phyloP scores from a whole-genome alignment of 2,113 vertebrate genomes.

The Pantherophis guttatus region DNA sequence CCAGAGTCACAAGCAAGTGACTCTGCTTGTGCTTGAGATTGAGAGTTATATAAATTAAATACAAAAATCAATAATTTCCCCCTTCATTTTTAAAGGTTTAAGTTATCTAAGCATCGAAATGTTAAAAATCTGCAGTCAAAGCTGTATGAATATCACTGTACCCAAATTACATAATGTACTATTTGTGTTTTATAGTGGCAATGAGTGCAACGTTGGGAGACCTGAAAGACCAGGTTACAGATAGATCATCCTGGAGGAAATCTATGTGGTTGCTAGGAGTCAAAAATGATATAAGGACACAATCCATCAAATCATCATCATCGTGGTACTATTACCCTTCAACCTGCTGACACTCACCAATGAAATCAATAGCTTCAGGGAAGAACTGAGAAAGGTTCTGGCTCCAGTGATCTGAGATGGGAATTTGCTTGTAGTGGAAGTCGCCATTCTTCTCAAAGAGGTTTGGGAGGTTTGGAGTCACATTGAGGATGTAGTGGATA shows the following conservation, averaged over 20 bases:
- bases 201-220: neutral
- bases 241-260: neutral
- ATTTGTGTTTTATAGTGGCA: neutral
- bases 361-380: conserved; percentile 86
- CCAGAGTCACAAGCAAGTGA: neutral
- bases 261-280: neutral
- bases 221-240: neutral
- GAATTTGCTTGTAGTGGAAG: conserved; percentile 90
- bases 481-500: conserved; percentile 87
- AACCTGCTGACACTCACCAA: conserved; percentile 72
- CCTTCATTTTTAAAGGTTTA: neutral
- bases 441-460: conserved; percentile 84
- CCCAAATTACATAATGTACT: neutral
- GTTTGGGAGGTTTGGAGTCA: conserved; percentile 88
- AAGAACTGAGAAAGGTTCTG: conserved; percentile 89
- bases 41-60: neutral
- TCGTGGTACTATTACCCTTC: neutral
- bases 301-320: neutral
- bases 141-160: neutral
- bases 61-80: neutral
- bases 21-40: neutral
- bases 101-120: neutral
- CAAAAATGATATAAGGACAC: neutral
- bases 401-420: conserved; percentile 90
- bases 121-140: neutral